Conservation (phyloP, 2,113 vertebrate genomes). For the Toxotes jaculatrix region DNA sequence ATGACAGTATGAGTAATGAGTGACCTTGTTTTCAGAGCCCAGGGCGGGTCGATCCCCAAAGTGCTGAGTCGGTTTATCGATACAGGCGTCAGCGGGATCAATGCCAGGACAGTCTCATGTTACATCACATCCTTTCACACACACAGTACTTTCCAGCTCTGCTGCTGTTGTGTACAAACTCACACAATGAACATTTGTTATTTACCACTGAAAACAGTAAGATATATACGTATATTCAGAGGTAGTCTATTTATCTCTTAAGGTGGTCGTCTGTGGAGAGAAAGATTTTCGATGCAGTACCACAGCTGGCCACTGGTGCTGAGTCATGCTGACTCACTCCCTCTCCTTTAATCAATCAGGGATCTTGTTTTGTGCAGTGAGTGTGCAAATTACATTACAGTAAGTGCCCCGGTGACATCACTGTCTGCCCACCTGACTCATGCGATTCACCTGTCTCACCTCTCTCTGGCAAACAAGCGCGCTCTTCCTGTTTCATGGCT, state of each 20-base stretch:
- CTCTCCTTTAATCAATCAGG: neutral
- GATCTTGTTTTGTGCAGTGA: constrained; percentile 1
- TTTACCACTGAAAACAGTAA: too few species aligned
- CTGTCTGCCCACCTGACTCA: constrained; percentile 45
- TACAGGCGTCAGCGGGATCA: neutral
- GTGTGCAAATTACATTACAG: constrained; percentile 35
- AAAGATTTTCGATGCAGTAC: too few species aligned
- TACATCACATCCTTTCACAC: neutral
- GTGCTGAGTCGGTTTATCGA: too few species aligned
- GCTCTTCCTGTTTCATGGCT: neutral
- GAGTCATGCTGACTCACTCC: constrained; percentile 22
- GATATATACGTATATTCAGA: too few species aligned
- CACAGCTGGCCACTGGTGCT: neutral
- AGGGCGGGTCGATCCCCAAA: neutral
- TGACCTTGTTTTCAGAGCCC: too few species aligned
- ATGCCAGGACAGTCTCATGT: neutral
- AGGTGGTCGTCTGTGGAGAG: too few species aligned
- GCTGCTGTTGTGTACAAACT: too few species aligned
- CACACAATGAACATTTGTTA: neutral
- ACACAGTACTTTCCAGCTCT: neutral
- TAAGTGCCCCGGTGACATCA: constrained; percentile 46
- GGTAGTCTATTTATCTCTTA: neutral
- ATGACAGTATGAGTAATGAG: too few species aligned
- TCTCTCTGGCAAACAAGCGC: constrained; percentile 1
- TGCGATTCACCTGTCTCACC: neutral